These are phyloP conservation scores for Spea hammondii DNA, from an alignment of 2,797 vertebrate genomes.

Conservation along the genomic window DNA sequence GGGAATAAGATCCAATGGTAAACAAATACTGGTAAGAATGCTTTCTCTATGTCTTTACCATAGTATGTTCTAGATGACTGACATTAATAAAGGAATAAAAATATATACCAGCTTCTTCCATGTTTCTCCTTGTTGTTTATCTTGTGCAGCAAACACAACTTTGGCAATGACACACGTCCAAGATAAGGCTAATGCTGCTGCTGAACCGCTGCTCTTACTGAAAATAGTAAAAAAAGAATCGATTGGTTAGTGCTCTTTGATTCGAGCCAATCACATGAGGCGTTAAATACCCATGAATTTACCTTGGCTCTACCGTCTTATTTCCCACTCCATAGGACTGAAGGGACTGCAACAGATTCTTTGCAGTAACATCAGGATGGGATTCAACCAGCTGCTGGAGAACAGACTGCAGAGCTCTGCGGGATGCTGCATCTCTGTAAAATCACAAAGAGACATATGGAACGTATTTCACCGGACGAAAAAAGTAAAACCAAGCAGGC, in stretches of 20 bases:
- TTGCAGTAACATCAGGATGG: conserved; percentile 83
- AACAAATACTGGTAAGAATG: too few species aligned
- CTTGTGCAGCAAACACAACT: conserved; percentile 75
- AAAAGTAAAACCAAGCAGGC: background rate
- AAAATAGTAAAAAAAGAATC: background rate
- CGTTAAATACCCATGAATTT: conserved; percentile 24
- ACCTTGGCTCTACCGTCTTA: conserved; percentile 84
- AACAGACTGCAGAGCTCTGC: conserved; percentile 82
- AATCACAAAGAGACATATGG: background rate
- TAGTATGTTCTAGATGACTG: background rate
- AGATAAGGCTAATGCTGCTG: conserved; percentile 83
- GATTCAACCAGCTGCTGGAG: conserved; percentile 83
- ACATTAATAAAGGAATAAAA: background rate
- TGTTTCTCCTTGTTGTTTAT: conserved; percentile 81
- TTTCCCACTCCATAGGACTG: conserved; percentile 84
- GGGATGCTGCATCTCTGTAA: conserved; percentile 83
- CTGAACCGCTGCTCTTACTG: conserved; percentile 90
- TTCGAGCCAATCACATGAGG: conserved; percentile 1
- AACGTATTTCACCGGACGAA: background rate
- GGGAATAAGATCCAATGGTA: too few species aligned
- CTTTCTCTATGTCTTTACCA: too few species aligned
- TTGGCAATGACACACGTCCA: conserved; percentile 90
- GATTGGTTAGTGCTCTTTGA: too few species aligned
- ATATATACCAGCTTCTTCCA: conserved; percentile 90
- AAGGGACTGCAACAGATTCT: conserved; percentile 82